phyloP scores from a whole-genome alignment of 2,797 vertebrate species.

The Scleropages formosus region DNA sequence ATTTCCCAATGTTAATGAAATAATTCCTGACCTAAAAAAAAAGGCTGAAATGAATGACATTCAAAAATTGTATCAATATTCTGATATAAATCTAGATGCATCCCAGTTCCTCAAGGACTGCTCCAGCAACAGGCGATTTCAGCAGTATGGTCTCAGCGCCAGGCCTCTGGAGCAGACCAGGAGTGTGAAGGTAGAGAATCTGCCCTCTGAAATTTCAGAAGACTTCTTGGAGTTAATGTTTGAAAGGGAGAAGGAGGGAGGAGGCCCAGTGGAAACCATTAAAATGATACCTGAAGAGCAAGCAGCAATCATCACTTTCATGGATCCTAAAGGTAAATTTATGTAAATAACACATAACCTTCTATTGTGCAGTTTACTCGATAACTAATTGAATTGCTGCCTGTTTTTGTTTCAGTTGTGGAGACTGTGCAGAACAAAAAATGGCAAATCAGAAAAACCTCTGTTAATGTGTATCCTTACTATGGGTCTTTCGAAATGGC shows the following conservation, averaged over 20 bases:
- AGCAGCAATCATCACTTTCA: constrained; percentile 74
- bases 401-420: constrained; percentile 62
- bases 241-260: constrained; percentile 59
- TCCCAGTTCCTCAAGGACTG: constrained; percentile 57
- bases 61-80: too few relatives aligned
- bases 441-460: constrained; percentile 54
- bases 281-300: constrained; percentile 64
- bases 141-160: constrained; percentile 55
- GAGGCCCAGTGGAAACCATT: constrained; percentile 38
- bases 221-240: constrained; percentile 72
- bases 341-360: constrained; percentile 9
- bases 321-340: constrained; percentile 65
- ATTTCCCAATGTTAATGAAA: too few relatives aligned
- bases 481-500: constrained; percentile 62
- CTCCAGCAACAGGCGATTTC: constrained; percentile 45
- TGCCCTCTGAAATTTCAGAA: constrained; percentile 53
- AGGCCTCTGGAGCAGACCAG: constrained; percentile 62
- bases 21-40: too few relatives aligned
- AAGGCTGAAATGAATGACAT: too few relatives aligned
- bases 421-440: constrained; percentile 59
- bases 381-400: too few relatives aligned
- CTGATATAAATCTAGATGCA: too few relatives aligned
- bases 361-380: too few relatives aligned
- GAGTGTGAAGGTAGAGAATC: constrained; percentile 70
- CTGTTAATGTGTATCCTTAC: constrained; percentile 73